These are phyloP conservation scores for Agrotis exclamationis DNA, from an alignment of 2,888 invertebrate genomes.

Conservation along the genomic window DNA sequence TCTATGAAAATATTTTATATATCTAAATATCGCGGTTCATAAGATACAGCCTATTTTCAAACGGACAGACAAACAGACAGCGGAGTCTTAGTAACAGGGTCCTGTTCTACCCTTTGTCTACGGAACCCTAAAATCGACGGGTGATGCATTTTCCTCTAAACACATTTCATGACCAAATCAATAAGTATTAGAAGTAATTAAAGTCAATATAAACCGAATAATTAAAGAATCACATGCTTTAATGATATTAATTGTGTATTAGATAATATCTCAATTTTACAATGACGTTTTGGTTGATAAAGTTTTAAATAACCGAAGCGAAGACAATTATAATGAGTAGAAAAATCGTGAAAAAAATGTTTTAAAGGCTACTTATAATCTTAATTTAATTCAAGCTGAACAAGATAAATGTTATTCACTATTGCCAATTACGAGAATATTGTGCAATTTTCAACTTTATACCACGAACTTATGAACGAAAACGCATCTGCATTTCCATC, in stretches of 20 bases:
- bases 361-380: slow-evolving; percentile 3
- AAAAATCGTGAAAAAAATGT: not conserved
- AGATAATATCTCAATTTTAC: not conserved
- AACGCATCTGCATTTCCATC: not conserved
- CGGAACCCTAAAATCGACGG: no score
- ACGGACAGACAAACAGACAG: no score
- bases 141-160: no score
- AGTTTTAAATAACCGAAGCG: not conserved
- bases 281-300: slow-evolving; percentile 1
- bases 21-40: no score
- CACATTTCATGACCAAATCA: not conserved
- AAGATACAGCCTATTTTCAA: no score
- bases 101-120: no score
- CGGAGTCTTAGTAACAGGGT: no score
- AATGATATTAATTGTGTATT: not conserved
- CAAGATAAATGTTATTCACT: not conserved
- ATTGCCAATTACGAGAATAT: not conserved
- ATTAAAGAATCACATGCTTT: slow-evolving; percentile 5
- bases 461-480: not conserved
- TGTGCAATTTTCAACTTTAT: not conserved
- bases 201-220: not conserved
- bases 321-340: not conserved
- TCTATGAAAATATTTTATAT: no score
- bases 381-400: not conserved
- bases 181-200: slow-evolving; percentile 14